Evolutionary conservation across 2,113 vertebrate species (phyloP).

Genomic region (Plectropomus leopardus): DNA sequence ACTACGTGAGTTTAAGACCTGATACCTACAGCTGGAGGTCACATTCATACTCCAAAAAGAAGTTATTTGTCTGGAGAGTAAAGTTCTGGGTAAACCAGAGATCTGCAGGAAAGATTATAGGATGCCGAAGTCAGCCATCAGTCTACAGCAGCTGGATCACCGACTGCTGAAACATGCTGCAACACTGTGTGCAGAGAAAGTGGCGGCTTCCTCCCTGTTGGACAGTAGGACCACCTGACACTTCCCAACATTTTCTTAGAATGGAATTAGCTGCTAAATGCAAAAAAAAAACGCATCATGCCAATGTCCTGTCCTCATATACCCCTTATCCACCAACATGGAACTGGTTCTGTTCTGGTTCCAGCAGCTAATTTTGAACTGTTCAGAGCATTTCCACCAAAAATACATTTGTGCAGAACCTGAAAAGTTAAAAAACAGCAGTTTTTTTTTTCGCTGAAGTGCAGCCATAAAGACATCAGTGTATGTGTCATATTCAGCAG

Average conservation of each 20-base stretch:
- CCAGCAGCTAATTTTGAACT: too few species aligned
- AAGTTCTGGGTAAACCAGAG: not conserved
- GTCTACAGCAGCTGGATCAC: not conserved
- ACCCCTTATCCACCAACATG: too few species aligned
- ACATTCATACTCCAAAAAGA: constrained; percentile 23
- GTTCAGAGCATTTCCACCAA: too few species aligned
- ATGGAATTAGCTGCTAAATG: not conserved
- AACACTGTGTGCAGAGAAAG: not conserved
- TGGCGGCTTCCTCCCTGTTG: too few species aligned
- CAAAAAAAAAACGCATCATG: not conserved
- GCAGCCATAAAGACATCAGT: too few species aligned
- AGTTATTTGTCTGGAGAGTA: constrained; percentile 4
- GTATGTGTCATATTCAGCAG: too few species aligned
- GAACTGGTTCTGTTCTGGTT: too few species aligned
- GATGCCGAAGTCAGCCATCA: not conserved
- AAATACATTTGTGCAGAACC: too few species aligned
- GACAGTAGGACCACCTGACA: not conserved
- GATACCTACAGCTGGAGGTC: not conserved
- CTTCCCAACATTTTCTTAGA: not conserved
- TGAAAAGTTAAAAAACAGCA: too few species aligned
- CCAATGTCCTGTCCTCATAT: not conserved
- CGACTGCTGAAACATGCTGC: not conserved
- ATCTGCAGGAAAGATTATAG: not conserved
- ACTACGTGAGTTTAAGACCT: constrained; percentile 17
- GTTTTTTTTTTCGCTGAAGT: too few species aligned